Evolutionary conservation across 2,797 vertebrate species (phyloP), one percentile per base, ranked within the genome.

Genomic region (Lepus oiostolus): DNA sequence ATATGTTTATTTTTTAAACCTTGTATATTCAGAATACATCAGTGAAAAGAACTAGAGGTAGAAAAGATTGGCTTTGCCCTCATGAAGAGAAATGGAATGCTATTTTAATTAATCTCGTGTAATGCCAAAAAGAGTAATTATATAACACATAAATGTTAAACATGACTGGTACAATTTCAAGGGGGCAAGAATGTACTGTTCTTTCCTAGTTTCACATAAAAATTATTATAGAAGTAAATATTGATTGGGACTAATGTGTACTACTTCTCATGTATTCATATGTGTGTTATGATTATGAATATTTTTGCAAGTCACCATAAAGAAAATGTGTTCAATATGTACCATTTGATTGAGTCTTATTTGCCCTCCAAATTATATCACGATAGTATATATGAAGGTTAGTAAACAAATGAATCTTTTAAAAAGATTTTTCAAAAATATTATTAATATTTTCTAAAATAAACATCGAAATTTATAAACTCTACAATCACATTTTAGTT

Each of bases 1-100:
- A 87, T 89, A 93, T 83, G 79, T 86, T 95, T 96, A 82, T 91
- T 76, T 92, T 96, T 95, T 96, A 89, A 93, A 88, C 76, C 90
- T 95, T 88, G 74, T 88, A 14, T 81, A 88, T 80, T 96, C 92
- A 70, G 85, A 92, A 90, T 95, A 72, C 21, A 60, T 84, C 76
- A 85, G 54, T 80, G 65, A 88, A n/a, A 83, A 92, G 28, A 96
- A 93, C 1, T 89, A 19, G 38, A 90, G 32, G 6, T 77, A 50
- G 47, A 74, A 83, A 87, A 95, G 24, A 63, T 9, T 88, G 62
- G 7, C n/a, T 88, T 93, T 96, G 30, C 6, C 35, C 60, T 86
- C 68, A n/a, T 58, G 68, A 88, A 85, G 42, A 85, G 24, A 82
- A 19, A 35, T 84, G 19, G 94, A 95, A 83, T 88, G 12, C 80